A percentile compares a stretch with the other conserved stretches of the same genome.
Conservation (phyloP, 2,888 invertebrate genomes). For the Acleris cristana region DNA sequence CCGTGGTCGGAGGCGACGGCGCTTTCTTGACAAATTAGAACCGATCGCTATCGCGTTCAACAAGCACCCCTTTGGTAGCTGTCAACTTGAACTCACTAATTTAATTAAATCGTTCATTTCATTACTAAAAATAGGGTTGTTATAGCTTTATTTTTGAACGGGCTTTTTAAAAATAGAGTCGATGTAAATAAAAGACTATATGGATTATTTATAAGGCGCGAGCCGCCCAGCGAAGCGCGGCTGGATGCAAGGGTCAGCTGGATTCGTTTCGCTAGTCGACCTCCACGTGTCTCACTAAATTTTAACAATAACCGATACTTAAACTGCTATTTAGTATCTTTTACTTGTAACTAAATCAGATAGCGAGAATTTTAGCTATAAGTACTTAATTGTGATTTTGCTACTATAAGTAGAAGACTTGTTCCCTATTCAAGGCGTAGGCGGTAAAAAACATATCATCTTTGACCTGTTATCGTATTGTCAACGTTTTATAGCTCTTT, state of each 20-base stretch:
- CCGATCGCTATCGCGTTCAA: conserved; percentile 54
- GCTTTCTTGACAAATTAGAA: conserved; percentile 57
- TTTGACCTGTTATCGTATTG: too few species aligned
- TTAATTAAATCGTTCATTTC: conserved; percentile 34
- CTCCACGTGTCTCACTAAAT: conserved; percentile 41
- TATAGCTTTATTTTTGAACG: background rate
- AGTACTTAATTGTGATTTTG: too few species aligned
- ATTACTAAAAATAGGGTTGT: background rate
- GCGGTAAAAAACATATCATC: too few species aligned
- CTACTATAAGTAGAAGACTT: too few species aligned
- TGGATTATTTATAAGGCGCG: conserved; percentile 3
- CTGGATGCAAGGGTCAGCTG: conserved; percentile 48
- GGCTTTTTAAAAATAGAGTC: background rate
- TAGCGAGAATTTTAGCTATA: too few species aligned
- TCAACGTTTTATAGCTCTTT: too few species aligned
- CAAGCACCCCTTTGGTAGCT: conserved; percentile 50
- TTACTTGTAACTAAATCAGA: too few species aligned
- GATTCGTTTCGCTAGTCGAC: conserved; percentile 44
- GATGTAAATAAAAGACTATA: background rate
- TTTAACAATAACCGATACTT: background rate
- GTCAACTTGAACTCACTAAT: conserved; percentile 46
- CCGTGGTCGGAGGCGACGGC: conserved; percentile 43
- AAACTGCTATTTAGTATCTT: background rate
- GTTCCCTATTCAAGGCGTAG: too few species aligned
- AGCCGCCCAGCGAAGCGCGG: conserved; percentile 37